phyloP scores from a whole-genome alignment of 2,888 invertebrate genomes.

The Hipparchia semele region DNA sequence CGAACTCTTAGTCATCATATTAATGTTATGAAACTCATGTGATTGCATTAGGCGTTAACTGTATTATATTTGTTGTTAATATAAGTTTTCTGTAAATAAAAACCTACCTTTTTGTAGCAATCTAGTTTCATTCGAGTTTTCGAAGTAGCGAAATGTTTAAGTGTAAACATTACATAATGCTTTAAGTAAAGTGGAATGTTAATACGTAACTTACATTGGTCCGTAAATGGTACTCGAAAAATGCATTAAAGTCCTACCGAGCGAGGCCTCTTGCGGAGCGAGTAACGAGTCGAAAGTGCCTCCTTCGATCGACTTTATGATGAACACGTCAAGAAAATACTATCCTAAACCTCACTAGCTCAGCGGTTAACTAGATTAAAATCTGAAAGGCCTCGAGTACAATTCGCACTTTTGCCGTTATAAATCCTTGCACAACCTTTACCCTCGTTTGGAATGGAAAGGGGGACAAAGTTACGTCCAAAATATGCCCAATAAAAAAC shows the following conservation, averaged over 20 bases:
- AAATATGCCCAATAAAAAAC: not conserved
- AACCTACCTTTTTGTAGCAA: constrained; percentile 56
- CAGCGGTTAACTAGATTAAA: not conserved
- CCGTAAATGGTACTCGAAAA: constrained; percentile 42
- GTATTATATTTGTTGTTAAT: constrained; percentile 75
- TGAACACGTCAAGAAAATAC: constrained; percentile 40
- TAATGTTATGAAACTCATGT: constrained; percentile 72
- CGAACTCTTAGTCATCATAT: constrained; percentile 65
- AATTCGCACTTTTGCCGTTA: not conserved
- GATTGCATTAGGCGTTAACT: constrained; percentile 77
- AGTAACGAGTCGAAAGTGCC: constrained; percentile 29
- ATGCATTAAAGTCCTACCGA: constrained; percentile 32
- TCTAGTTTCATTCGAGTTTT: constrained; percentile 24
- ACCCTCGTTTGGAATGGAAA: not conserved
- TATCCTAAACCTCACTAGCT: not conserved
- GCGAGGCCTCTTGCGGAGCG: constrained; percentile 10
- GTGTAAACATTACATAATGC: constrained; percentile 5
- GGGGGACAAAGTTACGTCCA: not conserved
- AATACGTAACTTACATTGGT: constrained; percentile 31
- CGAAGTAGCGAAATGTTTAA: constrained; percentile 31
- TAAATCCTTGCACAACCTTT: not conserved
- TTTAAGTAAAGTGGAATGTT: constrained; percentile 38
- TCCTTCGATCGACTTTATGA: constrained; percentile 39
- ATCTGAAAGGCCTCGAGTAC: not conserved
- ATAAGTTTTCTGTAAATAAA: constrained; percentile 82